Evolutionary conservation across 2,888 invertebrate species (phyloP).

Genomic region (Tetanocera ferruginea): DNA sequence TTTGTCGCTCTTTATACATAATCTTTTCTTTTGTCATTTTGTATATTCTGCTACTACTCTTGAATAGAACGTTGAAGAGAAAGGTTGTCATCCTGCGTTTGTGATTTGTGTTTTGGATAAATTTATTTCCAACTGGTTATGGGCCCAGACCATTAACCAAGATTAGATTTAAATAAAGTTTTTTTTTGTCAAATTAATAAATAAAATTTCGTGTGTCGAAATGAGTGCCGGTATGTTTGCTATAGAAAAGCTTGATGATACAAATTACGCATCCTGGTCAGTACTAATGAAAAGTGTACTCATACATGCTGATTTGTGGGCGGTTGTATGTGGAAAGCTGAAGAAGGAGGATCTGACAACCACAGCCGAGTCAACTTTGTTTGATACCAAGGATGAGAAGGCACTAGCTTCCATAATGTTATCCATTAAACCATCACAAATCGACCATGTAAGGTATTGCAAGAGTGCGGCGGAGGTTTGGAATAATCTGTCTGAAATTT

Average conservation of each 20-base stretch:
- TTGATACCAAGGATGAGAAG: slow-evolving; percentile 38
- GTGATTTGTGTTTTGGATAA: too few species aligned
- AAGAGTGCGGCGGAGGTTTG: slow-evolving; percentile 38
- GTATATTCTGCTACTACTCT: too few species aligned
- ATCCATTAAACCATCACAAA: slow-evolving; percentile 40
- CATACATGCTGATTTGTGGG: slow-evolving; percentile 32
- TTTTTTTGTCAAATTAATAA: not conserved
- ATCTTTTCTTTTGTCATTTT: too few species aligned
- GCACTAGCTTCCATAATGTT: slow-evolving; percentile 41
- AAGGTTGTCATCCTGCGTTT: too few species aligned
- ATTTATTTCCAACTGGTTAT: slow-evolving; percentile 12
- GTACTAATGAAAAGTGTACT: slow-evolving; percentile 32
- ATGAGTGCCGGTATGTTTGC: slow-evolving; percentile 14
- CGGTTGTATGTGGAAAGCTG: slow-evolving; percentile 13
- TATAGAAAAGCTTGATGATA: not conserved
- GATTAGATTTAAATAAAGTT: not conserved
- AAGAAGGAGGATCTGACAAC: slow-evolving; percentile 6
- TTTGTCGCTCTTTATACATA: too few species aligned
- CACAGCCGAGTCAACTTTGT: not conserved
- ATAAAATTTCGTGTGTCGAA: not conserved
- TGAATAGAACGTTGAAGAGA: too few species aligned
- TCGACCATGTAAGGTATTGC: slow-evolving; percentile 39
- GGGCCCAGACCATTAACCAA: slow-evolving; percentile 10
- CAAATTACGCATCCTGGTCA: slow-evolving; percentile 33
- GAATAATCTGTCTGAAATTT: slow-evolving; percentile 39